These are phyloP conservation scores for Sander vitreus DNA, from an alignment of 2,113 vertebrate genomes.

Conservation along the genomic window DNA sequence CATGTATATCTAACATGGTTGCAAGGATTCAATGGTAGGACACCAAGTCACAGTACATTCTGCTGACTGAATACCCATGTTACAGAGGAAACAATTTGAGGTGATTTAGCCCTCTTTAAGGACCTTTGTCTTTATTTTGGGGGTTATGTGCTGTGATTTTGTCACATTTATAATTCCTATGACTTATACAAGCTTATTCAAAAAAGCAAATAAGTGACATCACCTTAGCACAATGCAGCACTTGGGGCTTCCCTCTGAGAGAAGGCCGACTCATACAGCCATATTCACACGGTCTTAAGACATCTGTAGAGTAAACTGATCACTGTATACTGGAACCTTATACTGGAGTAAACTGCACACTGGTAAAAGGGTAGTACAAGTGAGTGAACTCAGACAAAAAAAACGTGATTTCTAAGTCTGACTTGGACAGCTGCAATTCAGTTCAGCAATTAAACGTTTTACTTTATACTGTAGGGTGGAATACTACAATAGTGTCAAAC, in stretches of 20 bases:
- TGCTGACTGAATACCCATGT: slow-evolving; percentile 7
- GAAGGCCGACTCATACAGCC: slow-evolving; percentile 53
- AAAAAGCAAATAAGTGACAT: slow-evolving; percentile 70
- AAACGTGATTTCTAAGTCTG: slow-evolving; percentile 11
- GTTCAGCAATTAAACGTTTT: slow-evolving; percentile 10
- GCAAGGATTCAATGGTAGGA: slow-evolving; percentile 1
- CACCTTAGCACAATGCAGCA: slow-evolving; percentile 72
- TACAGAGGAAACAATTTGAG: slow-evolving; percentile 5
- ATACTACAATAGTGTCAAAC: slow-evolving; percentile 29
- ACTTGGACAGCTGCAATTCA: slow-evolving; percentile 40
- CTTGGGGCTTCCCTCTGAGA: slow-evolving; percentile 68
- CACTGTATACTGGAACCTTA: slow-evolving; percentile 64
- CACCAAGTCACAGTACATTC: neutral
- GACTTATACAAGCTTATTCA: slow-evolving; percentile 42
- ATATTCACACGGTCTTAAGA: slow-evolving; percentile 68
- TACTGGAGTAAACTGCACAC: slow-evolving; percentile 74
- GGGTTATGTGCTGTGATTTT: slow-evolving; percentile 1
- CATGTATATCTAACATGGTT: neutral
- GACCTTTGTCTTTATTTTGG: neutral
- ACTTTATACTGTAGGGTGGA: slow-evolving; percentile 14
- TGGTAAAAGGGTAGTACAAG: slow-evolving; percentile 23
- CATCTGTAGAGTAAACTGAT: slow-evolving; percentile 73
- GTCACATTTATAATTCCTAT: slow-evolving; percentile 12
- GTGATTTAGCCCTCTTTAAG: neutral
- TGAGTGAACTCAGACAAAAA: slow-evolving; percentile 9